Evolutionary conservation across 2,113 vertebrate genomes (phyloP).

Genomic region (Dasyprocta punctata): DNA sequence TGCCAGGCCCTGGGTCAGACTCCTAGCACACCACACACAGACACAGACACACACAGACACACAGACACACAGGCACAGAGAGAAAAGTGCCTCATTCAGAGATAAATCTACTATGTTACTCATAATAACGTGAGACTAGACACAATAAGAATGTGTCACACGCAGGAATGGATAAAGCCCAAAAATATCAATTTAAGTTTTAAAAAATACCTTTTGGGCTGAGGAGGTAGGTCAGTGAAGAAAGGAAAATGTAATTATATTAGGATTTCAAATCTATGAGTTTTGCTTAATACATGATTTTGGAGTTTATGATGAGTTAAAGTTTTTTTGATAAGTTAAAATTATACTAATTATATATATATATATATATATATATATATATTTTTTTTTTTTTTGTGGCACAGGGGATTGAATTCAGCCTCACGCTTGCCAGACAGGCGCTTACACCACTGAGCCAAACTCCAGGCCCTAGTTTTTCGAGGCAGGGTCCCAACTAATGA

Average conservation of each 20-base stretch:
- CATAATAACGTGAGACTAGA: not conserved
- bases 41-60: not conserved
- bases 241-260: not conserved
- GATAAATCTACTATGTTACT: not conserved
- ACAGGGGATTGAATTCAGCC: too few species aligned
- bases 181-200: not conserved
- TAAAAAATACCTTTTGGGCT: not conserved
- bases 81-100: not conserved
- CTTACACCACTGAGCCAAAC: too few species aligned
- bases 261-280: slow-evolving; percentile 36
- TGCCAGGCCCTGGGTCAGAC: not conserved
- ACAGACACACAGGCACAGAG: not conserved
- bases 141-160: not conserved
- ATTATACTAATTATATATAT: not conserved
- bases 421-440: too few species aligned
- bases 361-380: too few species aligned
- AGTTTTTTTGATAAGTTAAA: not conserved
- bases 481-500: too few species aligned
- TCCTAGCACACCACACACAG: too few species aligned
- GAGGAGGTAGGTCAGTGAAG: not conserved
- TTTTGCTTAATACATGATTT: slow-evolving; percentile 37
- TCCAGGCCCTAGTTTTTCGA: too few species aligned
- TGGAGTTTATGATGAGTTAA: slow-evolving; percentile 29
- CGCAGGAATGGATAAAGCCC: not conserved
- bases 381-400: too few species aligned